These are phyloP conservation scores for Aldrovandia affinis DNA, from an alignment of 2,797 vertebrate species.

Conservation along the genomic window DNA sequence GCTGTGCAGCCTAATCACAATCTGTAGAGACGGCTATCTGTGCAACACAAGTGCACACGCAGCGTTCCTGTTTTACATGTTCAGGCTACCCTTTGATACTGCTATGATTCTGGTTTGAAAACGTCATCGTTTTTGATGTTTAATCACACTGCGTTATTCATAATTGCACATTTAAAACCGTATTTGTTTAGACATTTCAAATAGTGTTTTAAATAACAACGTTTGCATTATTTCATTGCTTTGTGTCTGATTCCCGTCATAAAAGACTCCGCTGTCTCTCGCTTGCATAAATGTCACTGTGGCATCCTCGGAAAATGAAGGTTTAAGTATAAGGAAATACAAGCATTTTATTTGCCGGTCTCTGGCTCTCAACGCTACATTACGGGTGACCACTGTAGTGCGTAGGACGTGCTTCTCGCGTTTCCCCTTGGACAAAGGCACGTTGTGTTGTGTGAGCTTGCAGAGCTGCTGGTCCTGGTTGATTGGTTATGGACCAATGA, in stretches of 20 bases:
- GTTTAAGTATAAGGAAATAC: no score
- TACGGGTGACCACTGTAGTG: background rate
- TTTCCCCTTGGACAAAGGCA: background rate
- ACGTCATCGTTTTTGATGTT: background rate
- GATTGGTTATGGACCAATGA: background rate
- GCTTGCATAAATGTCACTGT: background rate
- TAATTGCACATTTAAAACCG: background rate
- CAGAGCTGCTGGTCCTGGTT: background rate
- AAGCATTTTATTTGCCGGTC: background rate
- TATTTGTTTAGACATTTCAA: background rate
- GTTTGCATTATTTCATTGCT: no score
- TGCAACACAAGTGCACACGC: background rate
- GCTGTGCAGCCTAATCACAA: background rate
- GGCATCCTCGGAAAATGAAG: background rate
- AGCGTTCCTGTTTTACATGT: background rate
- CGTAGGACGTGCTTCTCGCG: background rate
- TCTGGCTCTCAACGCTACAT: background rate
- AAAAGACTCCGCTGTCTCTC: background rate
- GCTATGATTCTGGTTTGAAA: background rate
- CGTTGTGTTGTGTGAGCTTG: background rate
- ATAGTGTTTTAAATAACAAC: background rate
- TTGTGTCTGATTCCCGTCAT: no score
- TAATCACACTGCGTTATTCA: background rate
- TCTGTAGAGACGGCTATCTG: background rate
- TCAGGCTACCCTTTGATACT: background rate